Evolutionary conservation across 2,113 vertebrate species (phyloP).

Genomic region (Trematocara zebra): DNA sequence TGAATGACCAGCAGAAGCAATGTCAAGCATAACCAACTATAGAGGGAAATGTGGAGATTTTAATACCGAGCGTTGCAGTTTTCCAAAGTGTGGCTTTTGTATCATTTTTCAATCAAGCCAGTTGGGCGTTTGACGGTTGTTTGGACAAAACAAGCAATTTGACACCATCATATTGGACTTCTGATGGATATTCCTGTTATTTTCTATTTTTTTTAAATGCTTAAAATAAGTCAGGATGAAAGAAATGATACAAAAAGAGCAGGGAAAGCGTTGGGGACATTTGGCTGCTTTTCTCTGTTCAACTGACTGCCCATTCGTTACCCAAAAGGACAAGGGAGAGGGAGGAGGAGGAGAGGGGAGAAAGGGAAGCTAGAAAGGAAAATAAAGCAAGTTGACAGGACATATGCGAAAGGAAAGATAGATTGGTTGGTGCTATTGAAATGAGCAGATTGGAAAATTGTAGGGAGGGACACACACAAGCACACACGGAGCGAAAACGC

Average conservation of each 20-base stretch:
- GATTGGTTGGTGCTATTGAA: conserved; percentile 24
- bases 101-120: neutral
- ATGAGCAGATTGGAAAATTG: conserved; percentile 35
- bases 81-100: neutral
- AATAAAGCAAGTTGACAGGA: conserved; percentile 2
- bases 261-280: neutral
- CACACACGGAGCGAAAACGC: neutral
- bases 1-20: neutral
- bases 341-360: neutral
- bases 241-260: neutral
- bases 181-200: neutral
- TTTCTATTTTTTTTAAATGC: neutral
- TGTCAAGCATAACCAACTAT: neutral
- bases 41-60: neutral
- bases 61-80: neutral
- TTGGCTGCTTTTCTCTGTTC: neutral
- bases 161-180: neutral
- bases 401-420: neutral
- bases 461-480: conserved; percentile 13
- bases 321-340: neutral
- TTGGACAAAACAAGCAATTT: neutral
- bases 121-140: neutral
- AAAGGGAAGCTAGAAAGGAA: neutral
- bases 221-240: neutral
- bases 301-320: neutral